Percentiles rank a stretch among this genome's conserved stretches.
These are phyloP conservation scores for Drosophila prostipennis DNA, from an alignment of 2,888 invertebrate genomes.

Conservation along the genomic window DNA sequence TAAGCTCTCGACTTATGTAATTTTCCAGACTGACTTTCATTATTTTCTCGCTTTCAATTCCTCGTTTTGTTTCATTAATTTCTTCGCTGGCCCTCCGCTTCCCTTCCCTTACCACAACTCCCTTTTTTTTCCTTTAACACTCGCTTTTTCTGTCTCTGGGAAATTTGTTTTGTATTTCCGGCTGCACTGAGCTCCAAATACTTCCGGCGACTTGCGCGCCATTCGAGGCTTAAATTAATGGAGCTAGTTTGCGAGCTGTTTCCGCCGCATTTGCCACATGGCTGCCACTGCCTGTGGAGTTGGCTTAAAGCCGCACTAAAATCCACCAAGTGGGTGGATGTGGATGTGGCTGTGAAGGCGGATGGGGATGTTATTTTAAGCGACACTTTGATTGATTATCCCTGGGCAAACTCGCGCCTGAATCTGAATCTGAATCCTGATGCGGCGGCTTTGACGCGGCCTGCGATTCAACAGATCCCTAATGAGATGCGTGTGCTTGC, in stretches of 20 bases:
- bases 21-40: not conserved
- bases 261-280: slow-evolving; percentile 72
- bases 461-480: slow-evolving; percentile 7
- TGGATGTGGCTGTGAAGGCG: not conserved
- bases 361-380: slow-evolving; percentile 4
- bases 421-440: not conserved
- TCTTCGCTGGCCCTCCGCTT: slow-evolving; percentile 9
- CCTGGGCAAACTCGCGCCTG: slow-evolving; percentile 14
- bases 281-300: slow-evolving; percentile 30
- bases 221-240: slow-evolving; percentile 67
- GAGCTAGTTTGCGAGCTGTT: slow-evolving; percentile 58
- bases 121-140: not conserved
- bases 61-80: slow-evolving; percentile 70
- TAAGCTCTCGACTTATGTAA: slow-evolving; percentile 9
- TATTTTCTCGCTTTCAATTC: slow-evolving; percentile 21
- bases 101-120: not conserved
- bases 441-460: slow-evolving; percentile 26
- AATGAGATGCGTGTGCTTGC: slow-evolving; percentile 26
- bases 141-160: slow-evolving; percentile 21
- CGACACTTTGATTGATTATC: slow-evolving; percentile 61
- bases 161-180: slow-evolving; percentile 75
- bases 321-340: not conserved
- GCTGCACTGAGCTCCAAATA: slow-evolving; percentile 60
- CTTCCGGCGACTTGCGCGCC: slow-evolving; percentile 68
- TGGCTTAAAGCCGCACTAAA: slow-evolving; percentile 32